Evolutionary conservation across 2,888 invertebrate genomes (phyloP).

Genomic region (Drosophila mimica): DNA sequence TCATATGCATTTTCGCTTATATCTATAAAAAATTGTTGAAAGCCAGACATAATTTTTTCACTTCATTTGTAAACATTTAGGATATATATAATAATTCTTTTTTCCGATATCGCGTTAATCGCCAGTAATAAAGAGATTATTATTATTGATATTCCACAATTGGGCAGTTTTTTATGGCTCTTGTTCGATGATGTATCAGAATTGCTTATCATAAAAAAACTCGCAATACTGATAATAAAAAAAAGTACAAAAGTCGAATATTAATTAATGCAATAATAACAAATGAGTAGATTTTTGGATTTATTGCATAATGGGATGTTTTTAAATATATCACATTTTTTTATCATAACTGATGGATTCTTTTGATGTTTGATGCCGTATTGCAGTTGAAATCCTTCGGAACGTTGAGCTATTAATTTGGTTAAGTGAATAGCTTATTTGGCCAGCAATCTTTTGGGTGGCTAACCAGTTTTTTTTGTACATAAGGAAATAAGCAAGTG

Average conservation of each 20-base stretch:
- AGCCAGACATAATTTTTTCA: background rate
- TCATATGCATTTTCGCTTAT: background rate
- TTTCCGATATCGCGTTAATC: background rate
- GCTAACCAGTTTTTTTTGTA: constrained; percentile 51
- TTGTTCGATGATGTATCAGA: constrained; percentile 7
- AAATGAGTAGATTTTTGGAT: background rate
- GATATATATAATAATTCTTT: background rate
- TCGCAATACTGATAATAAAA: background rate
- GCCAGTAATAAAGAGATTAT: background rate
- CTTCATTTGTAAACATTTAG: background rate
- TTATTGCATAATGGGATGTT: background rate
- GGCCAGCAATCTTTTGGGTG: constrained; percentile 1
- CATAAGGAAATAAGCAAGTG: constrained; percentile 55
- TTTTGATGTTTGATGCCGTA: background rate
- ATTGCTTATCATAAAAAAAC: constrained; percentile 8
- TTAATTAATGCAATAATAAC: background rate
- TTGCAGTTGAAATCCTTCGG: constrained; percentile 32
- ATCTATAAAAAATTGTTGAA: background rate
- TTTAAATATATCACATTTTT: background rate
- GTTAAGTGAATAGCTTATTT: constrained; percentile 61
- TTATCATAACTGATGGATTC: background rate
- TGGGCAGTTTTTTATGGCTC: background rate
- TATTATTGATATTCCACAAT: background rate
- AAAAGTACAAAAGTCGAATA: background rate
- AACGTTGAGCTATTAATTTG: constrained; percentile 55